A percentile compares a stretch with the other conserved stretches of the same genome.
phyloP scores from a whole-genome alignment of 2,888 invertebrate species.

The Cabera pusaria region DNA sequence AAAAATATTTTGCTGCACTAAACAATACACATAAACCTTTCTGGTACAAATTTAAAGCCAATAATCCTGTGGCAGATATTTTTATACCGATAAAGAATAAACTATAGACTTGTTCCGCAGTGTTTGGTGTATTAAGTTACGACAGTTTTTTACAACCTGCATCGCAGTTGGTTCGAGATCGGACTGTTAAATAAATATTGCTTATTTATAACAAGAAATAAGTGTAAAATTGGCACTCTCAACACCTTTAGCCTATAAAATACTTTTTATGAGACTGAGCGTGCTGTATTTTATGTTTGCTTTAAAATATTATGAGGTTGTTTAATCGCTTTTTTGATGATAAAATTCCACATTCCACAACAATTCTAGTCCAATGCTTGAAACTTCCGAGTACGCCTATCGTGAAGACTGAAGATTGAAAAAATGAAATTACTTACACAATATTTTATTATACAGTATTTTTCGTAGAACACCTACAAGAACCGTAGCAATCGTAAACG shows the following conservation, averaged over 20 bases:
- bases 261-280: too few relatives aligned
- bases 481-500: too few relatives aligned
- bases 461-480: too few relatives aligned
- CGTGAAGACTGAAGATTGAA: too few relatives aligned
- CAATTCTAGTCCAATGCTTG: too few relatives aligned
- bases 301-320: too few relatives aligned
- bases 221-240: constrained; percentile 18
- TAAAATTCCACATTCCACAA: too few relatives aligned
- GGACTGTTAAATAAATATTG: constrained; percentile 30
- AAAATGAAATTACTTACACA: too few relatives aligned
- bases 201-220: constrained; percentile 27
- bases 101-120: constrained; percentile 21
- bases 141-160: constrained; percentile 30
- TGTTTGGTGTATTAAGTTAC: constrained; percentile 27
- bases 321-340: too few relatives aligned
- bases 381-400: too few relatives aligned
- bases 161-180: constrained; percentile 22
- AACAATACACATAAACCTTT: constrained; percentile 28
- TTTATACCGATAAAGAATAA: constrained; percentile 29
- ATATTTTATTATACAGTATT: too few relatives aligned
- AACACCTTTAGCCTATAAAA: constrained; percentile 5
- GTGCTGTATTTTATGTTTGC: too few relatives aligned
- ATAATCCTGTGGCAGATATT: constrained; percentile 29
- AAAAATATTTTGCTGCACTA: constrained; percentile 17
- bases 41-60: constrained; percentile 24